phyloP scores from a whole-genome alignment of 2,113 vertebrate species.

The Gila orcuttii region DNA sequence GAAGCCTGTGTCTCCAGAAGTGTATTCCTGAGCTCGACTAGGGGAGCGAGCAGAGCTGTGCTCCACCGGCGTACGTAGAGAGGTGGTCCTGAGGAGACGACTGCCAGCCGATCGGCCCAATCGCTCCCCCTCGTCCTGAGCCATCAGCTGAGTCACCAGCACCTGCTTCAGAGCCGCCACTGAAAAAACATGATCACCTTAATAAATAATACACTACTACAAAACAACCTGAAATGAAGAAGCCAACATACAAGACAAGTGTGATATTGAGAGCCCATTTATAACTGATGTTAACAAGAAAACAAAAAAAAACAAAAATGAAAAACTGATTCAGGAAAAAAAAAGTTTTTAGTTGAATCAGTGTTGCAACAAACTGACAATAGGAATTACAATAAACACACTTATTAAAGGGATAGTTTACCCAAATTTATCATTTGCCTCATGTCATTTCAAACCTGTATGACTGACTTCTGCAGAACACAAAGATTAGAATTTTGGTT shows the following conservation, averaged over 20 bases:
- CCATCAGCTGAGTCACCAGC: slow-evolving; percentile 79
- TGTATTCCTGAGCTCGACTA: slow-evolving; percentile 67
- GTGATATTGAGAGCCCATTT: not conserved
- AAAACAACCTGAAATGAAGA: not conserved
- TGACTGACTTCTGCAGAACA: not conserved
- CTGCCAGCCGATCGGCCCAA: slow-evolving; percentile 67
- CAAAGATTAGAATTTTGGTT: not conserved
- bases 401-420: not conserved
- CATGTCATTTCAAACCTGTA: not conserved
- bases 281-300: not conserved
- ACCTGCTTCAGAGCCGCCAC: slow-evolving; percentile 79
- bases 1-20: slow-evolving; percentile 82
- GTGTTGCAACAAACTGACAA: not conserved
- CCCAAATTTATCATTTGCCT: not conserved
- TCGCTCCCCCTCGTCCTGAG: slow-evolving; percentile 71
- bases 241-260: not conserved
- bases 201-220: not conserved
- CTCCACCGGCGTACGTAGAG: slow-evolving; percentile 74
- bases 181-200: slow-evolving; percentile 36
- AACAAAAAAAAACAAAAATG: no score
- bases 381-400: not conserved
- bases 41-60: slow-evolving; percentile 66
- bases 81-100: slow-evolving; percentile 78
- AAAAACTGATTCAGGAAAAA: not conserved
- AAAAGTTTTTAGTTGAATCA: not conserved